Percentiles rank a stretch among this genome's conserved stretches.
Evolutionary conservation across 2,797 vertebrate genomes (phyloP).

Genomic region (Melanotaenia trifasciata): DNA sequence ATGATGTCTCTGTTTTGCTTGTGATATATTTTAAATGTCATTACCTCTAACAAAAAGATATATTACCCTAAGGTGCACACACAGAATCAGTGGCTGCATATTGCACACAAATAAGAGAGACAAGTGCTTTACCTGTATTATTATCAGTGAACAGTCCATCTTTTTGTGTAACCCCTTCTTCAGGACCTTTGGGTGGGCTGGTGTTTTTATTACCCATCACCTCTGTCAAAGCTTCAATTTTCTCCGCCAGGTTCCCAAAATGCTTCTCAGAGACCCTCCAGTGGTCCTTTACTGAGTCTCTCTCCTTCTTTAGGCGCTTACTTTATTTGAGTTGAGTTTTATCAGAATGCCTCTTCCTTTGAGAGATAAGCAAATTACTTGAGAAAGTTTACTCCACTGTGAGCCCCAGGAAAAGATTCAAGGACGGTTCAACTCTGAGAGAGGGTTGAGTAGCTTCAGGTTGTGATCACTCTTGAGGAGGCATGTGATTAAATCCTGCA

Average conservation of each 20-base stretch:
- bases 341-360: constrained; percentile 14
- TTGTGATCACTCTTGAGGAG: constrained; percentile 34
- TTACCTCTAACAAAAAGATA: neutral
- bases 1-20: no score
- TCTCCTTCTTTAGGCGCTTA: constrained; percentile 7
- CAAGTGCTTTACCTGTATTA: constrained; percentile 49
- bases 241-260: constrained; percentile 21
- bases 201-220: constrained; percentile 77
- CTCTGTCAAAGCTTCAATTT: constrained; percentile 20
- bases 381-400: constrained; percentile 3
- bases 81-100: neutral
- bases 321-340: constrained; percentile 14
- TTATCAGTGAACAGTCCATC: constrained; percentile 5
- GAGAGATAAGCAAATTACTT: constrained; percentile 23
- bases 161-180: constrained; percentile 20
- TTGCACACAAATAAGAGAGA: neutral
- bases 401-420: neutral
- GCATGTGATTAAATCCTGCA: constrained; percentile 64
- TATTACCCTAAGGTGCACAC: neutral
- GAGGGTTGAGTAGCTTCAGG: constrained; percentile 25
- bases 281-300: constrained; percentile 5
- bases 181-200: constrained; percentile 40
- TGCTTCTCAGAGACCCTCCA: constrained; percentile 27
- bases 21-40: no score
- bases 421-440: neutral